Percentiles rank a stretch among this genome's conserved stretches.
Conservation (phyloP, 1,140 invertebrate species). For the Stenopsyche tienmushanensis region DNA sequence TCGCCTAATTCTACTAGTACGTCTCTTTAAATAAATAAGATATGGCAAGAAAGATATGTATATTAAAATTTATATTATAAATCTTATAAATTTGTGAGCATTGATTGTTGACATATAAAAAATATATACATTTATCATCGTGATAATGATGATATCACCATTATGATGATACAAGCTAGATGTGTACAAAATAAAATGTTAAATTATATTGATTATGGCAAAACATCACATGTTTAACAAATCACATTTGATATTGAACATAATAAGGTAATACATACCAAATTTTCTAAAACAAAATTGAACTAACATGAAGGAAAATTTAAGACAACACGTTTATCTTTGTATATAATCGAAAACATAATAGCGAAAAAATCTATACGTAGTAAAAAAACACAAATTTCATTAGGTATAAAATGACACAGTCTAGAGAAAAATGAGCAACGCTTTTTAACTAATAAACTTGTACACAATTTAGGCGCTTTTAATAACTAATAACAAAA, state of each 20-base stretch:
- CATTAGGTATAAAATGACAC: background rate
- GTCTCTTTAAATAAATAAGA: conserved; percentile 13
- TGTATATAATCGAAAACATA: background rate
- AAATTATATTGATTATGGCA: conserved; percentile 18
- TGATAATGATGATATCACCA: background rate
- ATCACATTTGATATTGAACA: background rate
- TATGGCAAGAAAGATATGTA: conserved; percentile 13
- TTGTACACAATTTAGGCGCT: conserved; percentile 20
- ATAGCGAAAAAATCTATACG: background rate
- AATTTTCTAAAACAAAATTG: too few species aligned
- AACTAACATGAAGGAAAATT: too few species aligned
- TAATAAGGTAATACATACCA: background rate
- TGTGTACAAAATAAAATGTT: conserved; percentile 4
- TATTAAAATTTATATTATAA: background rate
- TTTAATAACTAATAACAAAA: conserved; percentile 1
- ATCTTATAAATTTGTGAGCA: background rate
- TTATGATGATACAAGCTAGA: background rate
- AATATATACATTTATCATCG: conserved; percentile 7
- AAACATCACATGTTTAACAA: conserved; percentile 17
- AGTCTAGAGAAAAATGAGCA: too few species aligned
- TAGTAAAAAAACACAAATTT: background rate
- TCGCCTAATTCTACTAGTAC: conserved; percentile 1
- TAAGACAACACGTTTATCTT: background rate
- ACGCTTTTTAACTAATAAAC: background rate
- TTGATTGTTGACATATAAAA: conserved; percentile 11